A percentile compares a stretch with the other conserved stretches of the same genome.
Evolutionary conservation across 2,113 vertebrate genomes (phyloP).

Genomic region (Calidris pygmaea): DNA sequence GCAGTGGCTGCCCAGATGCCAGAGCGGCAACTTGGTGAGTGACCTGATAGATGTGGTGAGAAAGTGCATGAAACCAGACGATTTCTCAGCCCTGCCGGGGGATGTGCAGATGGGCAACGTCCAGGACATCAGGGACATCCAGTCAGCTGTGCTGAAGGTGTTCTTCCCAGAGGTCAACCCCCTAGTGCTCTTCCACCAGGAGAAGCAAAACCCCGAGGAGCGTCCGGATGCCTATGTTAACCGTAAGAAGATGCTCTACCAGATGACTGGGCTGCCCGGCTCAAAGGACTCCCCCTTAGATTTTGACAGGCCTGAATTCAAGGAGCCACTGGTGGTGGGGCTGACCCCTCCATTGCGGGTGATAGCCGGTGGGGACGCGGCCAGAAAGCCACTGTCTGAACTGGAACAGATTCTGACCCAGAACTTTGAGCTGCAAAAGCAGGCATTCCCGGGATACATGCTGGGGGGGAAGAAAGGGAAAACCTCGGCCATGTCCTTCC

Average conservation of each 20-base stretch:
- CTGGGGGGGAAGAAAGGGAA: constrained; percentile 60
- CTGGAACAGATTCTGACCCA: constrained; percentile 62
- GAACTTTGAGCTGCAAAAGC: constrained; percentile 67
- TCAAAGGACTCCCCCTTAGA: constrained; percentile 19
- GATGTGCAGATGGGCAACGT: constrained; percentile 63
- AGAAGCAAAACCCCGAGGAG: constrained; percentile 58
- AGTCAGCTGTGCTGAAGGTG: constrained; percentile 37
- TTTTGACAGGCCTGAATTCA: constrained; percentile 61
- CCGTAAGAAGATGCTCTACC: constrained; percentile 66
- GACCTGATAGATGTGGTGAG: constrained; percentile 62
- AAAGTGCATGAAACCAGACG: constrained; percentile 43
- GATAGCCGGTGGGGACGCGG: constrained; percentile 42
- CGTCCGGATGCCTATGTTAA: constrained; percentile 41
- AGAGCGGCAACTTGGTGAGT: background rate
- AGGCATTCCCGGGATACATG: constrained; percentile 42
- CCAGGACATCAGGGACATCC: constrained; percentile 18
- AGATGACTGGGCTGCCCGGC: constrained; percentile 47
- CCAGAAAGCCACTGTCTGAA: constrained; percentile 32
- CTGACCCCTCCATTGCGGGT: constrained; percentile 43
- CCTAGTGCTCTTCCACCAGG: constrained; percentile 65
- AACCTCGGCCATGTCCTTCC: background rate
- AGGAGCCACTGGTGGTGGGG: constrained; percentile 52
- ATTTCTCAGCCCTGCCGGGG: background rate
- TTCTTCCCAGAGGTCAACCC: constrained; percentile 65
- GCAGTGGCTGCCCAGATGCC: constrained; percentile 48